These are phyloP conservation scores for Platycheirus albimanus DNA, from an alignment of 2,888 invertebrate species.

Conservation along the genomic window DNA sequence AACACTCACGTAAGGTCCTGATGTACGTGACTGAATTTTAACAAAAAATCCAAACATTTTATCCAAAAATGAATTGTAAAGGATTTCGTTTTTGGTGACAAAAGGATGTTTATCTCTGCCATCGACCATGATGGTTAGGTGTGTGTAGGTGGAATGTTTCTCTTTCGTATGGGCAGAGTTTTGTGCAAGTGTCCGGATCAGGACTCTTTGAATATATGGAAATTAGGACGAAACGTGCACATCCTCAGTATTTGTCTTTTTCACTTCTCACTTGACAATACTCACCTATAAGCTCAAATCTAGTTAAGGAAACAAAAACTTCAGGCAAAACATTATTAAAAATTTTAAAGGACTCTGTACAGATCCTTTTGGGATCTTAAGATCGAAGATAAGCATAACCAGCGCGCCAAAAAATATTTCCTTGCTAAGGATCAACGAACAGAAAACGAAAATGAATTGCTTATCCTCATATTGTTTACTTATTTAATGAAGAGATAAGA, in stretches of 20 bases:
- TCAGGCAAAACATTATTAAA: constrained; percentile 73
- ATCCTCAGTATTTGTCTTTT: constrained; percentile 12
- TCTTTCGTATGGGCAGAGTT: constrained; percentile 39
- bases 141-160: constrained; percentile 61
- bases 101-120: constrained; percentile 50
- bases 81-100: constrained; percentile 12
- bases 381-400: constrained; percentile 59
- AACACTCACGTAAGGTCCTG: neutral
- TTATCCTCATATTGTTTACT: constrained; percentile 69
- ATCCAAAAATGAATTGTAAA: constrained; percentile 8
- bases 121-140: too few relatives aligned
- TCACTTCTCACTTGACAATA: constrained; percentile 39
- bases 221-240: constrained; percentile 55
- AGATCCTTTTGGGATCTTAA: constrained; percentile 33
- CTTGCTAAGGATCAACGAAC: neutral
- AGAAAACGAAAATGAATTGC: constrained; percentile 46
- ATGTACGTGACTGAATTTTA: constrained; percentile 42
- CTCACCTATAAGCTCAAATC: constrained; percentile 73
- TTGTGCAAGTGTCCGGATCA: too few relatives aligned
- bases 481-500: constrained; percentile 71
- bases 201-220: constrained; percentile 14
- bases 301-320: constrained; percentile 72
- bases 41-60: constrained; percentile 31
- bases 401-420: constrained; percentile 59
- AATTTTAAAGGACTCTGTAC: constrained; percentile 27